Conservation (phyloP, 2,888 invertebrate genomes). For the Lasioglossum malachurum region DNA sequence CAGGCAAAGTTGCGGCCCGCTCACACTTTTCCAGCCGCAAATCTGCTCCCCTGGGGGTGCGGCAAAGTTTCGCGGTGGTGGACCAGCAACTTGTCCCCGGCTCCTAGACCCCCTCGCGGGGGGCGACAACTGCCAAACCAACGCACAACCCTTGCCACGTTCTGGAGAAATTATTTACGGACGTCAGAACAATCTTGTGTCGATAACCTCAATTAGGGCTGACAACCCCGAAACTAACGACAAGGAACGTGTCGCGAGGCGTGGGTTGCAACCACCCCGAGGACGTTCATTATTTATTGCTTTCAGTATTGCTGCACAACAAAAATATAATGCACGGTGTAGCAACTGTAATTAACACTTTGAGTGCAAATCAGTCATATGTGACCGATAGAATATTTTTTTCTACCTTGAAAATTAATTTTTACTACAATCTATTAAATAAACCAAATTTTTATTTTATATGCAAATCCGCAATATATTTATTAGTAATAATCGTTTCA, state of each 20-base stretch:
- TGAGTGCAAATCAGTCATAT: background rate
- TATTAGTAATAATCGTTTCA: background rate
- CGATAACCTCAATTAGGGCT: slow-evolving; percentile 3
- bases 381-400: background rate
- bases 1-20: slow-evolving; percentile 39
- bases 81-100: slow-evolving; percentile 16
- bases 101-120: background rate
- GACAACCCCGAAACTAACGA: background rate
- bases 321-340: background rate
- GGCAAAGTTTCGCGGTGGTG: slow-evolving; percentile 55
- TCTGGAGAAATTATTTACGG: slow-evolving; percentile 63
- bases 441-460: background rate
- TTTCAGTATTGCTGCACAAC: background rate
- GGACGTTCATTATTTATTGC: background rate
- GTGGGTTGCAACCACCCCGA: too few species aligned
- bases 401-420: background rate
- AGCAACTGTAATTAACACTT: background rate
- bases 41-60: slow-evolving; percentile 58
- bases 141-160: slow-evolving; percentile 3
- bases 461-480: too few species aligned
- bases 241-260: background rate
- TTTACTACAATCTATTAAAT: background rate
- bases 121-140: slow-evolving; percentile 32
- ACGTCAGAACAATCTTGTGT: slow-evolving; percentile 54
- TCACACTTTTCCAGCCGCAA: slow-evolving; percentile 61